Conservation (phyloP, 2,797 vertebrate species). For the Pithecia hirsuta region DNA sequence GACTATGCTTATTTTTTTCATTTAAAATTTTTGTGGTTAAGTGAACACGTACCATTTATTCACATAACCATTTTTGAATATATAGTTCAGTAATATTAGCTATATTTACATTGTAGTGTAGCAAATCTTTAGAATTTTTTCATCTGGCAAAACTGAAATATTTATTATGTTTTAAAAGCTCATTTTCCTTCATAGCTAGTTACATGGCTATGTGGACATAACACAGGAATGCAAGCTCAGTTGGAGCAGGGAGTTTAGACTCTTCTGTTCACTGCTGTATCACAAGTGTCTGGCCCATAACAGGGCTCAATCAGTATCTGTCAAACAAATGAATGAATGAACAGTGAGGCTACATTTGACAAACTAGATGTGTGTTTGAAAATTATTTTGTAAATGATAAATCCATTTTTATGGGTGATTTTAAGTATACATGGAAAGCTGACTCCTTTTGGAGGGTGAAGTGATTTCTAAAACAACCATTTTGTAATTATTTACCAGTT, state of each 20-base stretch:
- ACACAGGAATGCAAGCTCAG: not conserved
- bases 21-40: not conserved
- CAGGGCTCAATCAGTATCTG: not conserved
- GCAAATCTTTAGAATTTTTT: slow-evolving; percentile 25
- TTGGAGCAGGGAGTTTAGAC: not conserved
- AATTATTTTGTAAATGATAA: slow-evolving; percentile 5
- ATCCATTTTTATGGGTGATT: not conserved
- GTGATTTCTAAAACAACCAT: slow-evolving; percentile 8
- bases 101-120: slow-evolving; percentile 24
- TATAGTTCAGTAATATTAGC: not conserved
- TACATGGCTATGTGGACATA: not conserved
- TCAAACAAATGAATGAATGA: not conserved
- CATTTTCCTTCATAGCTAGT: not conserved
- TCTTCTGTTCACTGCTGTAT: not conserved
- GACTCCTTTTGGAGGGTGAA: slow-evolving; percentile 6
- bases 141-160: slow-evolving; percentile 17
- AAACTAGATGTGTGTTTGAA: slow-evolving; percentile 33
- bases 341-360: not conserved
- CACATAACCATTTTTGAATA: slow-evolving; percentile 29
- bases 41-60: slow-evolving; percentile 7
- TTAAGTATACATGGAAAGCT: slow-evolving; percentile 26
- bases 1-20: not conserved
- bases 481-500: slow-evolving; percentile 31
- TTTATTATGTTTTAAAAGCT: slow-evolving; percentile 20
- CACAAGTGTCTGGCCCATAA: not conserved